Evolutionary conservation across 2,888 invertebrate species (phyloP).

Genomic region (Apodemia mormo): DNA sequence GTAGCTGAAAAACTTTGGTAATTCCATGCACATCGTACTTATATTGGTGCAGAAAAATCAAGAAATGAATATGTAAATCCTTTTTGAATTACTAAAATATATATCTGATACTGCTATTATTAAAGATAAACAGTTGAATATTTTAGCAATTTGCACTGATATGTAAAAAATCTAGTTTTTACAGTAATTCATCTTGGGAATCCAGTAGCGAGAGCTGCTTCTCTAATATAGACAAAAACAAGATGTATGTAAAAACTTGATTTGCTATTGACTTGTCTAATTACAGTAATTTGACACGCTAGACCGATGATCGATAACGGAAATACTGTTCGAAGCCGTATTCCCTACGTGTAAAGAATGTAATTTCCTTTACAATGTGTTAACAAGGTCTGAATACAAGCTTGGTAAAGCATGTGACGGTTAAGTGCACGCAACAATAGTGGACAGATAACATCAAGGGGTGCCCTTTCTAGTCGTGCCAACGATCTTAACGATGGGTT

Average conservation of each 20-base stretch:
- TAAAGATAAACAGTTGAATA: not conserved
- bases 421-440: slow-evolving; percentile 78
- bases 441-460: slow-evolving; percentile 70
- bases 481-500: not conserved
- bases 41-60: too few species aligned
- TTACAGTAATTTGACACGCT: slow-evolving; percentile 69
- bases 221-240: slow-evolving; percentile 30
- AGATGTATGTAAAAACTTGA: slow-evolving; percentile 40
- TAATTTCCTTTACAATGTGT: slow-evolving; percentile 80
- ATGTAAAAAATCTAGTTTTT: slow-evolving; percentile 18
- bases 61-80: too few species aligned
- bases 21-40: too few species aligned
- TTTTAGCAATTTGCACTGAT: not conserved
- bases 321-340: slow-evolving; percentile 63
- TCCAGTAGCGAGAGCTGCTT: slow-evolving; percentile 22
- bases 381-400: slow-evolving; percentile 72
- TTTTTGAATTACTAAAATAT: too few species aligned
- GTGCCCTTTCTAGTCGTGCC: slow-evolving; percentile 46
- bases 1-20: too few species aligned
- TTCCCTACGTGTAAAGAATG: slow-evolving; percentile 68
- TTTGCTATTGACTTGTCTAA: slow-evolving; percentile 60
- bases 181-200: slow-evolving; percentile 18
- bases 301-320: slow-evolving; percentile 72
- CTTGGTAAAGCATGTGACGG: slow-evolving; percentile 54
- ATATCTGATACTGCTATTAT: too few species aligned